Evolutionary conservation across 2,113 vertebrate species (phyloP).

Genomic region (Neolamprologus sp.): DNA sequence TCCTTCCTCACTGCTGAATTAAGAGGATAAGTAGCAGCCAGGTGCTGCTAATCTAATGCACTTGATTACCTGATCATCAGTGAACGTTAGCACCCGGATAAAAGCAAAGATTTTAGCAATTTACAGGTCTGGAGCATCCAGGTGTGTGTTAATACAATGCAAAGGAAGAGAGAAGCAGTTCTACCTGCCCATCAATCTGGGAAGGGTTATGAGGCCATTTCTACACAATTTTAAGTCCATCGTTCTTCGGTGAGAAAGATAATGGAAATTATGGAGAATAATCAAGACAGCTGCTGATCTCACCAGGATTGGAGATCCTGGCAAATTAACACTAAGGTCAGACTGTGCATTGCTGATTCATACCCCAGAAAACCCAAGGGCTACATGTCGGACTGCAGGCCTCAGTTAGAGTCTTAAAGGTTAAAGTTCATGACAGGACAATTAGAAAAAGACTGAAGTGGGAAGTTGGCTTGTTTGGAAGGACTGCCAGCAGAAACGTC

Average conservation of each 20-base stretch:
- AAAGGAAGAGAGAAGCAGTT: accelerated
- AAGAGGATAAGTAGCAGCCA: background rate
- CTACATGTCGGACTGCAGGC: background rate
- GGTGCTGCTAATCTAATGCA: background rate
- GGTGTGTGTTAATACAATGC: background rate
- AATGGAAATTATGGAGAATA: background rate
- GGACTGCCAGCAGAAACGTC: accelerated
- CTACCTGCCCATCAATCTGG: background rate
- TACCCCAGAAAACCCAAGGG: background rate
- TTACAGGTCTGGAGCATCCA: background rate
- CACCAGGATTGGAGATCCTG: background rate
- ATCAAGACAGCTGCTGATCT: background rate
- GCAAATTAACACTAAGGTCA: background rate
- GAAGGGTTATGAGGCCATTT: background rate
- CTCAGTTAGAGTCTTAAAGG: background rate
- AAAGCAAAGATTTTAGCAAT: background rate
- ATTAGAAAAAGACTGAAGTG: background rate
- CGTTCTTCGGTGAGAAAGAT: background rate
- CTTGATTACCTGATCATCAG: background rate
- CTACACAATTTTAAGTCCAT: background rate
- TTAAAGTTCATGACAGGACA: background rate
- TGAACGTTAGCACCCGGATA: accelerated
- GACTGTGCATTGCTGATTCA: background rate
- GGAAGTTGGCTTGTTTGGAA: background rate
- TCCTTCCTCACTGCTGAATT: background rate